phyloP scores from a whole-genome alignment of 2,113 vertebrate species.

The Epinephelus lanceolatus region DNA sequence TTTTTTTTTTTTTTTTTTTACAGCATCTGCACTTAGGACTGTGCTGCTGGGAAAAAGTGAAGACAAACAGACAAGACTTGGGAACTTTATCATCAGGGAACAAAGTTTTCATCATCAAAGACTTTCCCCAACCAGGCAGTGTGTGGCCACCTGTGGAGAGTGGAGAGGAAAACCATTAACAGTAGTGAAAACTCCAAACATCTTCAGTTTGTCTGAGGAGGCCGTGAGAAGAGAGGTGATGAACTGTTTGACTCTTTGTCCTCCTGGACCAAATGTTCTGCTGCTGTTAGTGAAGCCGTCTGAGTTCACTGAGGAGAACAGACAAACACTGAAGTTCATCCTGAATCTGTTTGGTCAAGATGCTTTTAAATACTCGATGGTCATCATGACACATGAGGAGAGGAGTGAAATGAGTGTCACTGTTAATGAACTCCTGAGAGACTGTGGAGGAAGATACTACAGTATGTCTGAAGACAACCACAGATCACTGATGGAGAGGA shows the following conservation, averaged over 20 bases:
- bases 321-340: slow-evolving; percentile 5
- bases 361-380: slow-evolving; percentile 29
- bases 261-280: no score
- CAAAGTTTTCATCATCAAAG: neutral
- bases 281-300: slow-evolving; percentile 33
- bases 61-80: neutral
- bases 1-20: neutral
- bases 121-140: neutral
- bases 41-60: slow-evolving; percentile 30
- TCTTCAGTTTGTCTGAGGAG: neutral
- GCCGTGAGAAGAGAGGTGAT: neutral
- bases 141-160: neutral
- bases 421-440: neutral
- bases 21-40: slow-evolving; percentile 25
- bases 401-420: fast-evolving
- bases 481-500: neutral
- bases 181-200: slow-evolving; percentile 32
- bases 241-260: neutral
- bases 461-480: neutral
- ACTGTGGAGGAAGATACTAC: neutral
- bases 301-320: slow-evolving; percentile 9
- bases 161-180: neutral
- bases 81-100: neutral
- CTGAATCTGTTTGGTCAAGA: slow-evolving; percentile 20
- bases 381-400: neutral